phyloP scores from a whole-genome alignment of 1,140 invertebrate genomes.

The Sinonovacula constricta region DNA sequence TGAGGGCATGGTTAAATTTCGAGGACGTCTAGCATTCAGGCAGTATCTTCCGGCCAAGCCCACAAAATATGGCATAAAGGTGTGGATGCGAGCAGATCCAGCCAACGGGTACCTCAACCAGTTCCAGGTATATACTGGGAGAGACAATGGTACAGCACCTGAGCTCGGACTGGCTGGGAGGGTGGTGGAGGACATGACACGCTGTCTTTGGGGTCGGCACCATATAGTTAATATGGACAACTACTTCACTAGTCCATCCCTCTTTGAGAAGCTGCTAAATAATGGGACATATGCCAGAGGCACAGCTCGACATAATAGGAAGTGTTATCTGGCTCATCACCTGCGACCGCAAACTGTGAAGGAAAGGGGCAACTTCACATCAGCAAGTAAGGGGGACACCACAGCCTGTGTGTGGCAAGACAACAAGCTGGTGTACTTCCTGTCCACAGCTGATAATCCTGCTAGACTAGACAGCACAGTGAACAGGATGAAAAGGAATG shows the following conservation, averaged over 20 bases:
- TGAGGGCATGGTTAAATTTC: conserved; percentile 44
- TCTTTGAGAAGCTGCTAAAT: background rate
- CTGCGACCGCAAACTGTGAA: background rate
- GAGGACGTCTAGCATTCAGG: conserved; percentile 33
- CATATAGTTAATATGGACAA: conserved; percentile 11
- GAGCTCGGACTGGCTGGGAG: too few species aligned
- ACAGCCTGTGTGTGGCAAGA: conserved; percentile 8
- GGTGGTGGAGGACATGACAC: conserved; percentile 8
- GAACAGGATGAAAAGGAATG: background rate
- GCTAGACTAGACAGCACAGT: background rate
- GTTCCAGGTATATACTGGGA: conserved; percentile 32
- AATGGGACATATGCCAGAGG: conserved; percentile 11
- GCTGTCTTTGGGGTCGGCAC: background rate
- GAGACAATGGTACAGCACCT: background rate
- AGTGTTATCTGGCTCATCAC: background rate
- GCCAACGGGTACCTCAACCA: conserved; percentile 37
- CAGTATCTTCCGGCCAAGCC: conserved; percentile 49
- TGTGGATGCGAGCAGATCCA: conserved; percentile 40
- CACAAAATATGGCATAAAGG: conserved; percentile 47
- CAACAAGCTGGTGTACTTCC: background rate
- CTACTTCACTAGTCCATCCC: conserved; percentile 3
- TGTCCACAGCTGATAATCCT: conserved; percentile 19
- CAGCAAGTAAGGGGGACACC: background rate
- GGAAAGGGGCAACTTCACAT: background rate
- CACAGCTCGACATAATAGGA: background rate